phyloP scores from a whole-genome alignment of 2,888 invertebrate genomes.

The Ormyrus rosae region DNA sequence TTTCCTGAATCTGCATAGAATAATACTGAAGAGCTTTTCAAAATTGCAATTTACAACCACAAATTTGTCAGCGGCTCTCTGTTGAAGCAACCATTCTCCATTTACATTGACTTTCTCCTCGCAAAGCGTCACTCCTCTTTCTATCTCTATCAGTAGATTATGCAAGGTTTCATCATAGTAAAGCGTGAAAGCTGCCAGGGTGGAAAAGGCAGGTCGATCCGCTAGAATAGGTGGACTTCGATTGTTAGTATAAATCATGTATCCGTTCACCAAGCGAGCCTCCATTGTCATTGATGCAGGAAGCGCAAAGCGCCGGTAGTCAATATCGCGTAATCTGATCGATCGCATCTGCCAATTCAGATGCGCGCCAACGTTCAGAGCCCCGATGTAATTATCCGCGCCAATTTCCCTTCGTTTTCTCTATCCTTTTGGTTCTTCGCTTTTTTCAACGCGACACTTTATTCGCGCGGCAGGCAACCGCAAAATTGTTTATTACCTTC shows the following conservation, averaged over 20 bases:
- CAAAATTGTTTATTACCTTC: no score
- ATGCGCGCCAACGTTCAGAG: not conserved
- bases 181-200: not conserved
- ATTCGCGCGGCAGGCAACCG: no score
- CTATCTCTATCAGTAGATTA: slow-evolving; percentile 40
- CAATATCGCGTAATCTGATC: slow-evolving; percentile 41
- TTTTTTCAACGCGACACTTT: no score
- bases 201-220: not conserved
- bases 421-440: no score
- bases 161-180: slow-evolving; percentile 12
- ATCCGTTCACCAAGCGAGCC: slow-evolving; percentile 26
- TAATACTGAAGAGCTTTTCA: slow-evolving; percentile 32
- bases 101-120: not conserved
- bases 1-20: slow-evolving; percentile 8
- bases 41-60: slow-evolving; percentile 12
- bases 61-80: slow-evolving; percentile 36
- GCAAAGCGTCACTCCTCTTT: slow-evolving; percentile 7
- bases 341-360: slow-evolving; percentile 47
- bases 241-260: slow-evolving; percentile 50
- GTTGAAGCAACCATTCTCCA: slow-evolving; percentile 6
- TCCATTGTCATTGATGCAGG: slow-evolving; percentile 35
- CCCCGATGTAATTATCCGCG: slow-evolving; percentile 26
- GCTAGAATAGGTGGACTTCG: not conserved
- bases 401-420: no score
- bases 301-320: slow-evolving; percentile 21